A percentile compares a stretch with the other conserved stretches of the same genome.
Evolutionary conservation across 2,888 invertebrate species (phyloP).

Genomic region (Candidula unifasciata): DNA sequence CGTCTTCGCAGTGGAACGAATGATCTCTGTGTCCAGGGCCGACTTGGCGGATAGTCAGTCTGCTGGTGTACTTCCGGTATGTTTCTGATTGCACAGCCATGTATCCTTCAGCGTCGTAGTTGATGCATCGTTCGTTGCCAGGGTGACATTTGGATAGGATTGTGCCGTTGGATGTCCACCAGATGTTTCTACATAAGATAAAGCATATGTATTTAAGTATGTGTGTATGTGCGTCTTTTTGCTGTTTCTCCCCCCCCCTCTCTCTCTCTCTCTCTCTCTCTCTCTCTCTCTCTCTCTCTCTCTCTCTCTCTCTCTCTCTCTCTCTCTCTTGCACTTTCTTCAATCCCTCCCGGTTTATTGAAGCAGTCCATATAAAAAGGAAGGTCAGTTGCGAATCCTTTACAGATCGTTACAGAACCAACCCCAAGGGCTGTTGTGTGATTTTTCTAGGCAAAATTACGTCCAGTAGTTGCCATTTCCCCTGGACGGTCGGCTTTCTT

Average conservation of each 20-base stretch:
- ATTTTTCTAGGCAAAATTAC: no score
- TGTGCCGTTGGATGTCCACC: not conserved
- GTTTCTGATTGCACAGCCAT: not conserved
- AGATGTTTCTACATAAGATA: constrained; percentile 2
- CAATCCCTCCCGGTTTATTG: no score
- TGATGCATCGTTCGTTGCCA: not conserved
- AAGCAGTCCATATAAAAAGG: no score
- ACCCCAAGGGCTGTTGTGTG: no score
- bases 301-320: not conserved
- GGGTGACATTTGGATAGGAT: not conserved
- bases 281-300: constrained; percentile 29
- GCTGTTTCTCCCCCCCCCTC: not conserved
- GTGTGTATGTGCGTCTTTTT: not conserved
- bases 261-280: constrained; percentile 7
- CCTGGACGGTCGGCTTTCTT: no score
- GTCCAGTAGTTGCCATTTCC: no score
- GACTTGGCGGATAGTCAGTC: constrained; percentile 6
- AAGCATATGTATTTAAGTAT: not conserved
- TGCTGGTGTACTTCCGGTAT: constrained; percentile 16
- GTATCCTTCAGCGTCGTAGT: not conserved
- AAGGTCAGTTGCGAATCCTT: no score
- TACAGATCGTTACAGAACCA: no score
- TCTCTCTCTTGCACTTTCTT: no score
- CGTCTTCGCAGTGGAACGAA: not conserved
- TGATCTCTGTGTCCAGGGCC: not conserved